Percentiles rank a stretch among this genome's conserved stretches.
phyloP scores from a whole-genome alignment of 53 echinoderm and acorn worm species.

The Temnopleurus reevesii region DNA sequence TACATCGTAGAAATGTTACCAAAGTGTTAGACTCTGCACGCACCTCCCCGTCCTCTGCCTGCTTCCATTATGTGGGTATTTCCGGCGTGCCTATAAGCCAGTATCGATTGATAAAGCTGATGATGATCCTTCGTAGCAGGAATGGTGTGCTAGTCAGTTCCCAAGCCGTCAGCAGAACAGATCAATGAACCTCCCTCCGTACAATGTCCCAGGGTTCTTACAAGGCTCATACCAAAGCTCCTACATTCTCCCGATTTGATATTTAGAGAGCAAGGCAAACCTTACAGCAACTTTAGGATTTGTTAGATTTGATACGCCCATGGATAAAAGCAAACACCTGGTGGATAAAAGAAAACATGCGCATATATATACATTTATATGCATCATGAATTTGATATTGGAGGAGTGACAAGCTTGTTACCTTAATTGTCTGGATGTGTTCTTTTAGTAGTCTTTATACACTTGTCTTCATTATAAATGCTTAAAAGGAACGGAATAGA shows the following conservation, averaged over 20 bases:
- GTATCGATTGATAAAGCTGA: slow-evolving; percentile 17
- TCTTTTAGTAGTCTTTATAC: too few relatives aligned
- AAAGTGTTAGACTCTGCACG: background rate
- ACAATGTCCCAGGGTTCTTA: background rate
- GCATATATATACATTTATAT: too few relatives aligned
- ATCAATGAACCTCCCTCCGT: slow-evolving; percentile 18
- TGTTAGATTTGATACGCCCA: background rate
- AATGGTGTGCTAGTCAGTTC: background rate
- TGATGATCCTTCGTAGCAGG: slow-evolving; percentile 7
- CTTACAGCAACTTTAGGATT: background rate
- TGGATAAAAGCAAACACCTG: too few relatives aligned
- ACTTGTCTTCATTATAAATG: too few relatives aligned
- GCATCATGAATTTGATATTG: too few relatives aligned
- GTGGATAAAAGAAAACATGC: background rate
- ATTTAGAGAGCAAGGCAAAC: background rate
- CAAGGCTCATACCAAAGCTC: background rate
- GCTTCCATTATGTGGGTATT: background rate
- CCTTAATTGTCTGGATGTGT: too few relatives aligned
- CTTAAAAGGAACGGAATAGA: too few relatives aligned
- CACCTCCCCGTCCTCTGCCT: background rate
- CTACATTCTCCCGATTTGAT: background rate
- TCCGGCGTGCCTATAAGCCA: background rate
- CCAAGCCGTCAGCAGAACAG: slow-evolving; percentile 1
- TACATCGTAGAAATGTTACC: background rate
- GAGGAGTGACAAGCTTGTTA: too few relatives aligned